Evolutionary conservation across 2,113 vertebrate species (phyloP), one percentile per base, ranked within the genome.

Genomic region (Eulacestoma nigropectus): DNA sequence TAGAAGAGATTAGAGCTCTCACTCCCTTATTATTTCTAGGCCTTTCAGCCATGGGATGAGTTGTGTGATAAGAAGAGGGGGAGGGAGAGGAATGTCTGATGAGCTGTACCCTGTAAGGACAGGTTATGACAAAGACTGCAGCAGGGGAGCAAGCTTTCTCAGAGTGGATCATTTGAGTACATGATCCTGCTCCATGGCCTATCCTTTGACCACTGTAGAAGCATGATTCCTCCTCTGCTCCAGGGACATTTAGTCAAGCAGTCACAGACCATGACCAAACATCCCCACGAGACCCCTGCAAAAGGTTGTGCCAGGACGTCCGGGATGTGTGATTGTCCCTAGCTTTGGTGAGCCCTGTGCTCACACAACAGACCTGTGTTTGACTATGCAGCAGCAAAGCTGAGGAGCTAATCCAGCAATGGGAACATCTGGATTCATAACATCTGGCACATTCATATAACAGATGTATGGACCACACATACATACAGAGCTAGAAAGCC

Each of bases 211-310:
- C 22, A 35, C 26, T 44, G 32, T 3, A 69, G 33, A 46, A 83
- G 25, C 30, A 32, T 1, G 13, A 81, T 19, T 84, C 33, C 55
- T 62, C 23, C 47, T 82, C 69, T 72, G 42, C 56, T 76, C 23
- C 6, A 6, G 55, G n/a, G 52, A 49, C 16, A 15, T 41, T 79
- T 21, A 49, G 44, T 30, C 62, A 85, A 89, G 16, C 30, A 91
- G 26, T 18, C 65, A 60, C 37, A 80, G 67, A 53, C 30, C 53
- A 46, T 0, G 1, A 41, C 20, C 72, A 67, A 63, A 89, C 21
- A 46, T 17, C 27, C 60, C 47, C 50, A 41, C 1, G 1, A 50
- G 18, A 65, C 2, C 5, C 33, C 33, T 59, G 8, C 0, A 3
- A 62, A 56, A 83, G 7, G 5, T 3, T 57, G 50, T 83, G 49